Evolutionary conservation across 2,888 invertebrate species (phyloP).

Genomic region (Agapostemon virescens): DNA sequence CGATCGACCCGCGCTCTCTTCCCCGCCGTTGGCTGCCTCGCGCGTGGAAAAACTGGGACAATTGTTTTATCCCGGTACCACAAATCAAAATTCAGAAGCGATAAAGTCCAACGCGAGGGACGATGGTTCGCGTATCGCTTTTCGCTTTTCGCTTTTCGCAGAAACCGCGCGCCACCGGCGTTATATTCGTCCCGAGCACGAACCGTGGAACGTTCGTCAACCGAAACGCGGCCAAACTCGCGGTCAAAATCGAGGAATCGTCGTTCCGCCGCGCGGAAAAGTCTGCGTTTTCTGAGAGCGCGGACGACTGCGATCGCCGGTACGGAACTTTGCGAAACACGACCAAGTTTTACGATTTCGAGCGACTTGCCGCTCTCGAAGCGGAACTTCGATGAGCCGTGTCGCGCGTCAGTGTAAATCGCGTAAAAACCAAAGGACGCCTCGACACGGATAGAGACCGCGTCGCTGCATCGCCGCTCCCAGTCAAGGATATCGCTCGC

Average conservation of each 20-base stretch:
- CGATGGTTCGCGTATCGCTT: neutral
- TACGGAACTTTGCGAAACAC: neutral
- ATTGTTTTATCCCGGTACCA: constrained; percentile 12
- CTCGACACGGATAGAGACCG: neutral
- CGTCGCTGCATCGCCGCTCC: neutral
- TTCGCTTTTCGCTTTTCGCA: constrained; percentile 1
- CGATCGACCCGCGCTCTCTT: neutral
- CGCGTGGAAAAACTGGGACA: constrained; percentile 2
- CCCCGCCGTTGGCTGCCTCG: neutral
- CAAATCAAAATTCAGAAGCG: constrained; percentile 9
- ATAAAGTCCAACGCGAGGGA: neutral
- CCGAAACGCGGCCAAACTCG: constrained; percentile 6
- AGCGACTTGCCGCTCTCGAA: neutral
- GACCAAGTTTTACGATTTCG: constrained; percentile 6
- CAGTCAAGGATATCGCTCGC: constrained; percentile 14
- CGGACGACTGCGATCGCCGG: neutral
- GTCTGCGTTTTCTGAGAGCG: neutral
- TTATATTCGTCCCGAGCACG: neutral
- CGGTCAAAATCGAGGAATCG: constrained; percentile 12
- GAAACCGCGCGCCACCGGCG: neutral
- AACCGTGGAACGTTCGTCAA: neutral
- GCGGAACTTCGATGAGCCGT: neutral
- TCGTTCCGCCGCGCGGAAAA: neutral
- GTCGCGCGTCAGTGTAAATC: constrained; percentile 1
- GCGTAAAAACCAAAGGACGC: constrained; percentile 15